Evolutionary conservation across 2,888 invertebrate species (phyloP).

Genomic region (Meghimatium bilineatum): DNA sequence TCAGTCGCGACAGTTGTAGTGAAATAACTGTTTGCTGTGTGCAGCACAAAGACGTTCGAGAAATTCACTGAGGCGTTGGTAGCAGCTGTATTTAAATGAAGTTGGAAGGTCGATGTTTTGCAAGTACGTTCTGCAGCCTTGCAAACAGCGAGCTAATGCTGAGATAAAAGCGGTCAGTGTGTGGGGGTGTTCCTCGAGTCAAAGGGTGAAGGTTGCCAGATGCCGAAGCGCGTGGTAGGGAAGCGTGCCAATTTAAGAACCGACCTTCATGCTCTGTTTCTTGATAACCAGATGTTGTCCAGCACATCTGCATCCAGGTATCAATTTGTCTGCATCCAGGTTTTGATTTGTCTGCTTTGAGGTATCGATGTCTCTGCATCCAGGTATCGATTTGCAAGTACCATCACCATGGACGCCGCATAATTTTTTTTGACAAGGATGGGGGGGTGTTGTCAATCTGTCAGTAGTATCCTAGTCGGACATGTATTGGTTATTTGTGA

Average conservation of each 20-base stretch:
- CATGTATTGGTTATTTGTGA: no score
- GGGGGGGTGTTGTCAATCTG: no score
- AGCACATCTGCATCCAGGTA: no score
- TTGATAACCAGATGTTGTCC: background rate
- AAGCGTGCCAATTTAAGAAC: background rate
- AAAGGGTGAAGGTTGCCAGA: background rate
- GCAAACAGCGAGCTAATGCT: background rate
- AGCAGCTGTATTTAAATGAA: conserved; percentile 32
- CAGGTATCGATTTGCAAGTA: no score
- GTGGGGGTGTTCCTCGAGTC: background rate
- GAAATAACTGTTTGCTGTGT: background rate
- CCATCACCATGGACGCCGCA: no score
- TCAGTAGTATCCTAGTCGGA: no score
- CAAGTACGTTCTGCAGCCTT: background rate
- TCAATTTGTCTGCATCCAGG: no score
- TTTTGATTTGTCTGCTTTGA: no score
- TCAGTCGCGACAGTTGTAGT: background rate
- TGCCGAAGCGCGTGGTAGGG: background rate
- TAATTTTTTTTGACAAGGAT: no score
- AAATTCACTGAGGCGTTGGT: background rate
- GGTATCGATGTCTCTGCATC: no score
- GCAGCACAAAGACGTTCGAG: background rate
- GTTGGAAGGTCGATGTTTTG: background rate
- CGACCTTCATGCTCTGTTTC: background rate
- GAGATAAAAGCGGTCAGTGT: background rate